Evolutionary conservation across 1,140 invertebrate genomes (phyloP), one percentile per base, ranked within the genome.

Genomic region (Aphelenchoides besseyi): DNA sequence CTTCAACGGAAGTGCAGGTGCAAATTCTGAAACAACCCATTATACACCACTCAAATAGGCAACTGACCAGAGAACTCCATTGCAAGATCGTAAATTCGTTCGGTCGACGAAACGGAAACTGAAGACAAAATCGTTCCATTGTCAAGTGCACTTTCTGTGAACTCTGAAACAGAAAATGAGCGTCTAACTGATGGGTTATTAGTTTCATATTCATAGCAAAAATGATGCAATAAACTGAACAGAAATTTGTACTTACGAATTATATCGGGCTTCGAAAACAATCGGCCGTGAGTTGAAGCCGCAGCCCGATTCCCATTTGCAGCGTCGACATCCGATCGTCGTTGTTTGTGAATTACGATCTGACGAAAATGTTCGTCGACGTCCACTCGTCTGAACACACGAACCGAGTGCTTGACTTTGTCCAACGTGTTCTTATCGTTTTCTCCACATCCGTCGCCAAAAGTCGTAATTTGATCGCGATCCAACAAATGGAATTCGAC

Each of bases 321-420:
- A 12, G 63, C 16, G 1, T 66, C n/a, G 59, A 18, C 59, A 30
- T n/a, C 59, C 30, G 1, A 61, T 28, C 2, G 63, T 28, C 55
- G 55, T 59, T 59, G 63, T 36, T 53, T 57, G 30, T 76, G 76
- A 26, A 76, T 28, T 18, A 76, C 57, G 9, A 79, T 54, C 57
- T 76, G 76, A 1, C 75, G 75, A 35, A 69, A 76, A 52, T 76
- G 76, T 63, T 76, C 75, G 28, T 76, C 75, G 33, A 76, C 30
- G 52, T 76, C 75, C 16, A 76, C 72, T 1, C 75, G 41, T 70
- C 67, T 66, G 26, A 18, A 59, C 5, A 59, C 55, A 33, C 23
- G 55, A 33, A 59, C 23, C 18, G 55, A 8, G 18, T 59, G 55
- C 18, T 59, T 59, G 26, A 33, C 26, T 59, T 59, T 59, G 55